phyloP scores from a whole-genome alignment of 2,888 invertebrate genomes.

The Ditula angustiorana region DNA sequence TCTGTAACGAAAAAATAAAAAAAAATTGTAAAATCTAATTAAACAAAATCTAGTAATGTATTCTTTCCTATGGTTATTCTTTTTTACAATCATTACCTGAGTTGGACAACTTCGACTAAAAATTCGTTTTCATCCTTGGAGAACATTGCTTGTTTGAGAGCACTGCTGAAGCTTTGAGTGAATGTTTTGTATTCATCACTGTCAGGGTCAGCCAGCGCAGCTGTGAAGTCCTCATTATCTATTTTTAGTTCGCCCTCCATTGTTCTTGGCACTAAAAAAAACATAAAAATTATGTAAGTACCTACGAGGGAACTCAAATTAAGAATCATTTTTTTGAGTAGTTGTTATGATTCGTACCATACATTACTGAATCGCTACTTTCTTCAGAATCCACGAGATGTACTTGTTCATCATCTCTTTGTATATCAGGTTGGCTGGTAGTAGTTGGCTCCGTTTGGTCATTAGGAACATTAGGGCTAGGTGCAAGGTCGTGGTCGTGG shows the following conservation, averaged over 20 bases:
- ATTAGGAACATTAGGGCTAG: slow-evolving; percentile 44
- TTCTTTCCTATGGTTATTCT: neutral
- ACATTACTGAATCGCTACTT: slow-evolving; percentile 80
- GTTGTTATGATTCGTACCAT: slow-evolving; percentile 68
- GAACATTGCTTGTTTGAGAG: slow-evolving; percentile 86
- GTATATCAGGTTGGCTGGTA: slow-evolving; percentile 51
- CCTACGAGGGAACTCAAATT: neutral
- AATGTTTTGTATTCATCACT: slow-evolving; percentile 87
- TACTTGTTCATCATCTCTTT: slow-evolving; percentile 58
- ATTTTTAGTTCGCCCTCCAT: slow-evolving; percentile 89
- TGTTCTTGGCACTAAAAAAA: slow-evolving; percentile 87
- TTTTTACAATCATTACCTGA: slow-evolving; percentile 75
- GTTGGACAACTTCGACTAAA: slow-evolving; percentile 85
- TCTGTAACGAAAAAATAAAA: slow-evolving; percentile 75
- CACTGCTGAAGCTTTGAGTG: slow-evolving; percentile 84
- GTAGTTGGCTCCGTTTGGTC: slow-evolving; percentile 30
- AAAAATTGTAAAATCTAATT: no score
- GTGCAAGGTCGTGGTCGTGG: slow-evolving; percentile 52
- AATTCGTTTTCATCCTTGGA: slow-evolving; percentile 83
- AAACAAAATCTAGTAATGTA: no score
- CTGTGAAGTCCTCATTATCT: slow-evolving; percentile 87
- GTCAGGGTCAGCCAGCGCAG: slow-evolving; percentile 85
- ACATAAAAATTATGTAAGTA: neutral
- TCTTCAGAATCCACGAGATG: slow-evolving; percentile 62
- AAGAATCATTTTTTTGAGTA: neutral